Base-by-base conservation (phyloP, 2,888 invertebrate species). In the Stenodera caucasica region DNA sequence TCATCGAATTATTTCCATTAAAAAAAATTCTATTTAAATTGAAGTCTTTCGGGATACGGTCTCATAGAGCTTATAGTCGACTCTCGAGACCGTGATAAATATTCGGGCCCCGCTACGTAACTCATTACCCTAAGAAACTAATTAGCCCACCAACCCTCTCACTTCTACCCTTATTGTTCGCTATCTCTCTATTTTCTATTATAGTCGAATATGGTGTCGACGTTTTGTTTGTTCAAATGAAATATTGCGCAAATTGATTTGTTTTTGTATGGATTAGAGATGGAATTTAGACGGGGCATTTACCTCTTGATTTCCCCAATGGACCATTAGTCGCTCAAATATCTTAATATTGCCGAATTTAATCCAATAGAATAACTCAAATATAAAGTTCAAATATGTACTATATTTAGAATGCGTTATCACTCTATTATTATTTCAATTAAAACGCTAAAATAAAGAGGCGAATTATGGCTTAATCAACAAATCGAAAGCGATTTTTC, bases 121-220 rank as follows among this genome's bases (percentile, higher is more conserved):
- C 75, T 76, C 76, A 77, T 77, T 77, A 77, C 73, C 72, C 72
- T 73, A 70, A 70, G 72, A 71, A 72, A 72, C 74, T 76, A 75
- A 75, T 75, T 75, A n/a, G n/a, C n/a, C n/a, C n/a, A 73, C 70
- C 68, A 70, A 52, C 63, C 60, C 69, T 64, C 61, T 58, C 59
- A 60, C 63, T 55, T 60, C 66, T 12, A 9, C 14, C 14, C 1
- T 40, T 37, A 8, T 15, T 37, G 14, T 37, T 15, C 15, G 14
- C 37, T 37, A 8, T 60, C 49, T 50, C 58, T 50, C 56, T 33
- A 11, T 29, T 32, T 29, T 51, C 50, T 15, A 32, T 54, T 21
- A 53, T 54, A 37, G 33, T 51, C 52, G 49, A 60, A 59, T 60
- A 61, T 58, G 56, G 23, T 49, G 54, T 40, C 55, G 32, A 52